A percentile compares a stretch with the other conserved stretches of the same genome.
Conservation (phyloP, 1,140 invertebrate genomes). For the Leptinotarsa lineolata region DNA sequence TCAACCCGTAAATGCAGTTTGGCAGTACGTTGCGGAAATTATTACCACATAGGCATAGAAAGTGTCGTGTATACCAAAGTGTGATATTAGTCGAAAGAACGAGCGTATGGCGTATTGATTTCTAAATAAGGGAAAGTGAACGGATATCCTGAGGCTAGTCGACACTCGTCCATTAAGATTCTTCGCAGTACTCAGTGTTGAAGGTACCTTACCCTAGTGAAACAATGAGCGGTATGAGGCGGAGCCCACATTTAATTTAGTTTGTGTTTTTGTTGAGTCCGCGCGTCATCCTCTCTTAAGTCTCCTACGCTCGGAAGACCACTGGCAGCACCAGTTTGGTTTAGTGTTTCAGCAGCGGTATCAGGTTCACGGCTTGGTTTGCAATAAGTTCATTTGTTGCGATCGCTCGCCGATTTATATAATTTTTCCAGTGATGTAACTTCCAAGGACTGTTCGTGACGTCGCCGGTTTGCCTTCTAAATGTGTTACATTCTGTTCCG, state of each 20-base stretch:
- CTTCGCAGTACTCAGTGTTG: constrained; percentile 7
- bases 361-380: constrained; percentile 4
- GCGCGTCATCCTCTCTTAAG: constrained; percentile 21
- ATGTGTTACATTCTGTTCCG: constrained; percentile 32
- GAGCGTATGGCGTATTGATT: constrained; percentile 43
- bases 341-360: constrained; percentile 3
- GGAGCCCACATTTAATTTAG: neutral
- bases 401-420: constrained; percentile 23
- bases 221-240: neutral
- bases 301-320: constrained; percentile 16
- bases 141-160: constrained; percentile 48
- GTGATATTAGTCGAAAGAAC: too few relatives aligned
- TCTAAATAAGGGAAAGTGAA: constrained; percentile 52
- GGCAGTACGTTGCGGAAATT: constrained; percentile 16
- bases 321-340: constrained; percentile 17
- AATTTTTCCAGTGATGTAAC: constrained; percentile 38
- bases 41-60: constrained; percentile 18
- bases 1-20: constrained; percentile 15
- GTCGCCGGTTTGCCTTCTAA: constrained; percentile 41
- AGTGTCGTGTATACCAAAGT: constrained; percentile 14
- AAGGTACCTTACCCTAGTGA: constrained; percentile 12
- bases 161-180: constrained; percentile 26
- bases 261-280: constrained; percentile 4
- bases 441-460: constrained; percentile 41
- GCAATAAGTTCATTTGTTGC: constrained; percentile 9